These are phyloP conservation scores for Caenorhabditis uteleia DNA, from an alignment of 2,888 invertebrate species.

Conservation along the genomic window DNA sequence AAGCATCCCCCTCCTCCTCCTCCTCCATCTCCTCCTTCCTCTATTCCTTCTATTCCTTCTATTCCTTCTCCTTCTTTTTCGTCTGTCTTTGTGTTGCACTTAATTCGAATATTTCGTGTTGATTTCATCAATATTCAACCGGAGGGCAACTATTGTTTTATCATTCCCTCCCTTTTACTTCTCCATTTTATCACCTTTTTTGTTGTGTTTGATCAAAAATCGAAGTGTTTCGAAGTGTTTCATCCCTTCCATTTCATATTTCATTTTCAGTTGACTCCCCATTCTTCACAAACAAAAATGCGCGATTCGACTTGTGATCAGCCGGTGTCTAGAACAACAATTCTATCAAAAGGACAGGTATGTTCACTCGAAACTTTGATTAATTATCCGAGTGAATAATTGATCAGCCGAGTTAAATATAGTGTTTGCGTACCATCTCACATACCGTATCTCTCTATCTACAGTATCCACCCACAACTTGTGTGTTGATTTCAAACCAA, in stretches of 20 bases:
- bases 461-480: no score
- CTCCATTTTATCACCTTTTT: background rate
- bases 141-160: no score
- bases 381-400: background rate
- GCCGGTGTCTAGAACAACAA: slow-evolving; percentile 11
- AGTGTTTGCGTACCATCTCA: background rate
- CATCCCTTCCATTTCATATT: background rate
- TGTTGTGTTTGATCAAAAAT: slow-evolving; percentile 1
- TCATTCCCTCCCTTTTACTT: slow-evolving; percentile 1
- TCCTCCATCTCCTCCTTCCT: no score
- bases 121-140: no score
- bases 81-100: background rate
- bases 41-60: no score
- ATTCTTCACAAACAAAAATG: slow-evolving; percentile 2
- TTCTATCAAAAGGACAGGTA: slow-evolving; percentile 32
- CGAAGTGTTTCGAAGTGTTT: background rate
- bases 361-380: background rate
- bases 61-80: no score
- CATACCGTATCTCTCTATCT: background rate
- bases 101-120: background rate
- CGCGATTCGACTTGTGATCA: slow-evolving; percentile 3
- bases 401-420: no score
- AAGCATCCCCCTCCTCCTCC: no score
- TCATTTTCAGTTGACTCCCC: slow-evolving; percentile 26
- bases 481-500: no score